These are phyloP conservation scores for Drosophila putrida DNA, from an alignment of 2,888 invertebrate species.

Conservation along the genomic window DNA sequence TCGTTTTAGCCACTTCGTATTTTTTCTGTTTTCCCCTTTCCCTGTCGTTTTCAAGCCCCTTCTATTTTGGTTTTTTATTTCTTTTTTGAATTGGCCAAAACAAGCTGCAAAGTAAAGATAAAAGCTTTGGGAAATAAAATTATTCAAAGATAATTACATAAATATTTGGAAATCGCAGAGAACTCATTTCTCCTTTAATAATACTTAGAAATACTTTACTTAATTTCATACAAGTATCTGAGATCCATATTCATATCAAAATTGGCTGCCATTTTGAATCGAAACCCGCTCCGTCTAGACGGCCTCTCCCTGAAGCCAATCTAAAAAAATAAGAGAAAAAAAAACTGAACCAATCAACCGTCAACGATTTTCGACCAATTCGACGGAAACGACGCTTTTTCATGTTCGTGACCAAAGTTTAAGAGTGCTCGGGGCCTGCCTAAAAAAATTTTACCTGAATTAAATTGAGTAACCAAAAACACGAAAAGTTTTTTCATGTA, in stretches of 20 bases:
- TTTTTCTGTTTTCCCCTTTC: conserved; percentile 46
- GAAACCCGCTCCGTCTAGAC: conserved; percentile 52
- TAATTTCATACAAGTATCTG: conserved; percentile 10
- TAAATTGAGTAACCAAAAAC: conserved; percentile 83
- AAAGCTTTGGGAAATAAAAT: conserved; percentile 53
- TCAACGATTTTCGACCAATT: conserved; percentile 77
- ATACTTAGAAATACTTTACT: conserved; percentile 11
- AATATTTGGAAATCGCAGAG: conserved; percentile 27
- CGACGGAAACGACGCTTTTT: conserved; percentile 76
- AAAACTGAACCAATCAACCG: conserved; percentile 79
- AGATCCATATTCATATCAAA: conserved; percentile 29
- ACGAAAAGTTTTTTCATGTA: conserved; percentile 66
- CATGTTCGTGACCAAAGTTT: conserved; percentile 78
- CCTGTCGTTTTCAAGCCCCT: conserved; percentile 40
- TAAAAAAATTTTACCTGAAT: conserved; percentile 81
- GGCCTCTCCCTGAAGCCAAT: conserved; percentile 31
- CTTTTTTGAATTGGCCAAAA: conserved; percentile 49
- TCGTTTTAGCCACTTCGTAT: conserved; percentile 40
- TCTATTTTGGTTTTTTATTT: conserved; percentile 43
- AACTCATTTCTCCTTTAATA: conserved; percentile 31
- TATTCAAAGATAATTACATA: conserved; percentile 44
- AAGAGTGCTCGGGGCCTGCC: conserved; percentile 51
- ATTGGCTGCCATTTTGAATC: conserved; percentile 70
- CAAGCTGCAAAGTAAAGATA: conserved; percentile 64
- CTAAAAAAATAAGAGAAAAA: conserved; percentile 23